A percentile compares a stretch with the other conserved stretches of the same genome.
phyloP scores from a whole-genome alignment of 2,888 invertebrate genomes.

The Spisula solida region DNA sequence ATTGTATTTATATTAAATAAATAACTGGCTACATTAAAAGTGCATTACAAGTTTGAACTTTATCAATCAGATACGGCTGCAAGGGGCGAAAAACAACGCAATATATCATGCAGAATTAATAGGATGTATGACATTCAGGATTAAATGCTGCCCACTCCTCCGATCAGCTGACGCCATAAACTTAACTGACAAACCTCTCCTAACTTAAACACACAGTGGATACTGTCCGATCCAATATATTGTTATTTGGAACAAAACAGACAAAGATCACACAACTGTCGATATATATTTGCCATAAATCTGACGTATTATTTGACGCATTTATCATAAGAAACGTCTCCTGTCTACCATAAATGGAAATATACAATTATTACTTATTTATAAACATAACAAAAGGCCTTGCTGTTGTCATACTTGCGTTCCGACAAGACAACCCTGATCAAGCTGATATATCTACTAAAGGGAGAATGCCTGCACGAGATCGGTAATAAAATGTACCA shows the following conservation, averaged over 20 bases:
- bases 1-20: no score
- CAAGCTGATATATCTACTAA: not conserved
- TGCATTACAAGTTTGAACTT: not conserved
- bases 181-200: not conserved
- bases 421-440: not conserved
- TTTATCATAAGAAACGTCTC: not conserved
- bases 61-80: not conserved
- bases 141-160: not conserved
- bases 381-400: not conserved
- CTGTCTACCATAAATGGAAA: not conserved
- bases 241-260: not conserved
- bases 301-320: not conserved
- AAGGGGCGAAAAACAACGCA: not conserved
- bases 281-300: conserved; percentile 3
- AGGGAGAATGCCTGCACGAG: not conserved
- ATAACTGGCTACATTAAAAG: no score
- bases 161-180: not conserved
- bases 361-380: conserved; percentile 4
- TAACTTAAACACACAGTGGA: not conserved
- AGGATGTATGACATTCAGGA: not conserved
- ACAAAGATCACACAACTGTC: conserved; percentile 6
- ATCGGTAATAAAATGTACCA: not conserved
- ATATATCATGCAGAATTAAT: not conserved
- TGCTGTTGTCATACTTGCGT: not conserved
- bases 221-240: not conserved